Conservation (phyloP, 53 echinoderm and acorn worm genomes). For the Mesocentrotus franciscanus region DNA sequence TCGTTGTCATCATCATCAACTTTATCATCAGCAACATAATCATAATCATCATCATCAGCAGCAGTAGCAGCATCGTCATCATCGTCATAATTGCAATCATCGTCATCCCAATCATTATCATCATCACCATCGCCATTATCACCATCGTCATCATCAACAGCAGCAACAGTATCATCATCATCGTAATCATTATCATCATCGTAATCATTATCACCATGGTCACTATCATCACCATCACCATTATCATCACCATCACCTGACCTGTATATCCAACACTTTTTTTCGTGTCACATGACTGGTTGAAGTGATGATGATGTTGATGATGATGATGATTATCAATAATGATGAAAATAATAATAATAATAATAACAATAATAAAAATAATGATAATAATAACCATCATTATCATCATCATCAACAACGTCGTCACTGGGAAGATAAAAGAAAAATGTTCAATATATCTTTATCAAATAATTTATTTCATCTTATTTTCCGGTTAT, state of each 20-base stretch:
- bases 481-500: too few relatives aligned
- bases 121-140: neutral
- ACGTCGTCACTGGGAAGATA: too few relatives aligned
- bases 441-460: neutral
- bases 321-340: too few relatives aligned
- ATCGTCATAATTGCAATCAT: neutral
- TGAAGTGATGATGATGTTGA: too few relatives aligned
- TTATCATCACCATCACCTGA: neutral
- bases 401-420: too few relatives aligned
- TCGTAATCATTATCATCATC: neutral
- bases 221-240: neutral
- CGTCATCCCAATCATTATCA: neutral
- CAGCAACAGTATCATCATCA: neutral
- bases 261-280: too few relatives aligned
- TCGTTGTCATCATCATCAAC: conserved; percentile 14
- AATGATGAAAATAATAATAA: too few relatives aligned
- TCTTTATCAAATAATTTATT: too few relatives aligned
- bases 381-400: too few relatives aligned
- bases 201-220: neutral
- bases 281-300: too few relatives aligned
- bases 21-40: neutral
- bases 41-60: conserved; percentile 3
- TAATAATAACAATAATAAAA: too few relatives aligned
- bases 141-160: neutral
- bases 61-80: neutral